Evolutionary conservation across 2,797 vertebrate species (phyloP), one percentile per base, ranked within the genome.

Genomic region (Kryptolebias ocellatus): DNA sequence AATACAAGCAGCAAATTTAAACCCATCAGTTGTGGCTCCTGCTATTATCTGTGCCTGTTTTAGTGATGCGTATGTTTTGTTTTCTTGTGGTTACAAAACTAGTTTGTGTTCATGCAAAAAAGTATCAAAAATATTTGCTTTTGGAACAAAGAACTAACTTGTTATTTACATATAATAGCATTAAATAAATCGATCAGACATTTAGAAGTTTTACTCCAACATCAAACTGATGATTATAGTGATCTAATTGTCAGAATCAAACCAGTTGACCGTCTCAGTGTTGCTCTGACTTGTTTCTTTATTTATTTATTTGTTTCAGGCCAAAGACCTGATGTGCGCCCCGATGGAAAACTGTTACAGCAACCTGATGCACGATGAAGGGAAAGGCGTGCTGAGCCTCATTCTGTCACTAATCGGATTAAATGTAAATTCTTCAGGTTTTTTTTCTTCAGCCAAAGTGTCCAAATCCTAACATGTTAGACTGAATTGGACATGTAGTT

Each of bases 291-390:
- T 46, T n/a, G 15, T 45, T 45, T 50, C 7, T 47, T 27, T 20
- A 2, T 29, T 9, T 34, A 20, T n/a, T 12, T 29, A 20, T 15
- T 47, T 4, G 18, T 53, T 61, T 55, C 83, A 99, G 98, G 96
- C 93, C 49, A 87, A 86, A 53, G 70, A 90, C 0, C 93, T 99
- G 46, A 76, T 99, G 46, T 93, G 84, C 2, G 94, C 93, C 39
- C 97, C 97, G 29, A 65, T 95, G 85, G 97, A 99, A 78, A 95
- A 86, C 52, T 99, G 98, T 69, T 94, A 92, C 79, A 99, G 98
- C 76, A 94, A 91, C 81, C 94, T 99, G 63, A 70, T 96, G 79
- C 87, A 91, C 2, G 92, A 95, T 29, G 76, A 88, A 1, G 93
- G 89, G 27, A 95, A 92, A 62, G 96, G 96, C 46, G 81, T 98